These are phyloP conservation scores for Lasioglossum vierecki DNA, from an alignment of 2,888 invertebrate species.

Conservation along the genomic window DNA sequence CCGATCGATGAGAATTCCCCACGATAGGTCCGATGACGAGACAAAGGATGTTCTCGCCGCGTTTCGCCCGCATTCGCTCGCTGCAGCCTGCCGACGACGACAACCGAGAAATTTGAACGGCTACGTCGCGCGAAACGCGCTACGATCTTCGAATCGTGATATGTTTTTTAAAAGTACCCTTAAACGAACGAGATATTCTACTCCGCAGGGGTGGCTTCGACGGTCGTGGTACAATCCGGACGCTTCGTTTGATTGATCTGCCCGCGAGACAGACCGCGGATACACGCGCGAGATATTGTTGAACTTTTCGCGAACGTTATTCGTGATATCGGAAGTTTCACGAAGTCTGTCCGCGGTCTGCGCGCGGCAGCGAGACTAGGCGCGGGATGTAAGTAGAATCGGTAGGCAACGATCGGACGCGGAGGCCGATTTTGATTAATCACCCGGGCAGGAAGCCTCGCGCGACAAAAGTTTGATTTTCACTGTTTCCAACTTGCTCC, in stretches of 20 bases:
- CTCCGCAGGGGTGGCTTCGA: not conserved
- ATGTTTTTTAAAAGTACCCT: conserved; percentile 47
- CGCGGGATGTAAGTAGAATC: not conserved
- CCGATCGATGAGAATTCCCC: not conserved
- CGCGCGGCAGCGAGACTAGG: not conserved
- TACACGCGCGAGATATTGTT: not conserved
- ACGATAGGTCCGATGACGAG: not conserved
- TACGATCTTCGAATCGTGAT: conserved; percentile 40
- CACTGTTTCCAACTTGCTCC: not conserved
- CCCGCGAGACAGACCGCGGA: not conserved
- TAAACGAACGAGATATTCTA: conserved; percentile 24
- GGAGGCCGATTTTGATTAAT: conserved; percentile 3
- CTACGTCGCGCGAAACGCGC: conserved; percentile 22
- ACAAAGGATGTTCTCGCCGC: not conserved
- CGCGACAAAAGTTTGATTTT: not conserved
- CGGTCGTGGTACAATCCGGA: not conserved
- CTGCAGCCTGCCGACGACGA: not conserved
- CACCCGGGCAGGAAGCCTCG: not conserved
- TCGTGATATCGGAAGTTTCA: not conserved
- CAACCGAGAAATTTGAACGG: not conserved
- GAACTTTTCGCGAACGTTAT: not conserved
- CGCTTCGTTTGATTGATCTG: not conserved
- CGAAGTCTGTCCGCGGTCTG: not conserved
- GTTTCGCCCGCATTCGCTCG: not conserved
- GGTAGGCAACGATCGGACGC: not conserved